These are phyloP conservation scores for Hololepta plana DNA, from an alignment of 2,888 invertebrate genomes.

Conservation along the genomic window DNA sequence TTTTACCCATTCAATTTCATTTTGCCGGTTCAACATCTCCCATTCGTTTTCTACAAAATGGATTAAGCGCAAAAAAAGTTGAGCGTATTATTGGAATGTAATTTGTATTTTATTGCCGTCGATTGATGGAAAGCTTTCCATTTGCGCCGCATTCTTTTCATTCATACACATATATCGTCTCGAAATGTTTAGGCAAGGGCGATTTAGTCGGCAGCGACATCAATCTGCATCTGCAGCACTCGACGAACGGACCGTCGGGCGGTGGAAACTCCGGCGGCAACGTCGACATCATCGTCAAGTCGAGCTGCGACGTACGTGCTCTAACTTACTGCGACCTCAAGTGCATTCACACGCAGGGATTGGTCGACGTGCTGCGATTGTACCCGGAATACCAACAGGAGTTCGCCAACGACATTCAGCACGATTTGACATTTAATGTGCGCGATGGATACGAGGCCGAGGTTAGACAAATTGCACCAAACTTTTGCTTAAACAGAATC, in stretches of 20 bases:
- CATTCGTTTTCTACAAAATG: no score
- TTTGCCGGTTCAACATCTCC: no score
- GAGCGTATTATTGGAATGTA: no score
- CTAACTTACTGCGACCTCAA: constrained; percentile 93
- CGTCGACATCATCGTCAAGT: constrained; percentile 70
- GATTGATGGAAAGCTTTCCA: no score
- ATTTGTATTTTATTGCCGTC: no score
- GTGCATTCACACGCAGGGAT: constrained; percentile 78
- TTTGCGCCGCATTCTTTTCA: no score
- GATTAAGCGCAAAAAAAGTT: no score
- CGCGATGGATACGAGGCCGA: constrained; percentile 85
- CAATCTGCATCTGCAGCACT: constrained; percentile 53
- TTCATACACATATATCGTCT: no score
- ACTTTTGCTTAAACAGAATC: no score
- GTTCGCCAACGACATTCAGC: constrained; percentile 85
- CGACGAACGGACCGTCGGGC: constrained; percentile 34
- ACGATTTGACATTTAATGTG: constrained; percentile 87
- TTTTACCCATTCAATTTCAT: no score
- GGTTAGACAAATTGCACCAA: constrained; percentile 29
- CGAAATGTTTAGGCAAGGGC: constrained; percentile 84
- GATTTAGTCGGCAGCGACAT: constrained; percentile 90
- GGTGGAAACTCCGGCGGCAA: constrained; percentile 33
- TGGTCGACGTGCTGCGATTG: constrained; percentile 72
- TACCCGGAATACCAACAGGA: constrained; percentile 93
- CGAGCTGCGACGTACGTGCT: constrained; percentile 85